These are phyloP conservation scores for Pinna nobilis DNA, from an alignment of 1,140 invertebrate genomes.

Conservation along the genomic window DNA sequence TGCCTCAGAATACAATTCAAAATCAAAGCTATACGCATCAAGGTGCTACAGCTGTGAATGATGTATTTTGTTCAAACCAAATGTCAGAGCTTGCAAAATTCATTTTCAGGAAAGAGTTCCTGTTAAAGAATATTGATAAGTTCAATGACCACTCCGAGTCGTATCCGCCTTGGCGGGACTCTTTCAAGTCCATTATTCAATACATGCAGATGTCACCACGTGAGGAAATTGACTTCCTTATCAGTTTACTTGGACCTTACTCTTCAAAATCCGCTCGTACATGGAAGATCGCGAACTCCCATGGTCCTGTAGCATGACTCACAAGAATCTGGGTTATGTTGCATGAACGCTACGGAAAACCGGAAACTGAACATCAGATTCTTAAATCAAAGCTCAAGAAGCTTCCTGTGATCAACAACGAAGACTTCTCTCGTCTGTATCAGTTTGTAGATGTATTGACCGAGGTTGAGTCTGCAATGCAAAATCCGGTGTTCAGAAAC, in stretches of 20 bases:
- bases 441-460: constrained; percentile 24
- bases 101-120: constrained; percentile 7
- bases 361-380: constrained; percentile 25
- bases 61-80: neutral
- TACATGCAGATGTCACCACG: neutral
- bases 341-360: constrained; percentile 19
- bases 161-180: constrained; percentile 1
- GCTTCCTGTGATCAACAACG: constrained; percentile 17
- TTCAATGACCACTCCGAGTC: constrained; percentile 11
- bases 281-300: neutral
- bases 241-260: constrained; percentile 27
- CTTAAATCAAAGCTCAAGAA: constrained; percentile 16
- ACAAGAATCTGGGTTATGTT: constrained; percentile 15
- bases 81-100: constrained; percentile 18
- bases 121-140: neutral
- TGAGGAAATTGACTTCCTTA: constrained; percentile 21
- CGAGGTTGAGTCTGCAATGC: constrained; percentile 35
- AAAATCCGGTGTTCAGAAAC: constrained; percentile 12
- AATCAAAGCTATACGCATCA: neutral
- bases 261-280: constrained; percentile 12
- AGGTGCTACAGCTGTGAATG: neutral
- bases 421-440: constrained; percentile 12
- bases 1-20: neutral
- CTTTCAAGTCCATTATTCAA: neutral
- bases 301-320: neutral